A percentile compares a stretch with the other conserved stretches of the same genome.
Evolutionary conservation across 1,140 invertebrate species (phyloP).

Genomic region (Saccostrea echinata): DNA sequence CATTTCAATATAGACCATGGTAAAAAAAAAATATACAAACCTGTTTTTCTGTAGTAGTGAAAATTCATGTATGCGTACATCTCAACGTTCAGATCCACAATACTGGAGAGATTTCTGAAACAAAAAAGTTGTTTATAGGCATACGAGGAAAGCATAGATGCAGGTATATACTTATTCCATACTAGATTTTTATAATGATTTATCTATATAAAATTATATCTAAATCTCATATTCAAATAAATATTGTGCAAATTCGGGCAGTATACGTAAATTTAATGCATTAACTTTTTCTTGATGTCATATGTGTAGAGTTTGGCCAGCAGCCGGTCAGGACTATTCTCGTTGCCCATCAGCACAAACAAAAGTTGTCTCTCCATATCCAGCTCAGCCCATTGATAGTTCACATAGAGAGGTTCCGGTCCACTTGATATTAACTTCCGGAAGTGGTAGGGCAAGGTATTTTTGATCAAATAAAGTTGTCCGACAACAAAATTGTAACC

Average conservation of each 20-base stretch:
- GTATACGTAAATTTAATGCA: no score
- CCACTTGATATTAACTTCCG: conserved; percentile 17
- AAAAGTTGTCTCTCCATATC: conserved; percentile 26
- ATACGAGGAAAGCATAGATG: not conserved
- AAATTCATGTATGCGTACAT: conserved; percentile 10
- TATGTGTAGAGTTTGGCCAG: conserved; percentile 51
- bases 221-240: not conserved
- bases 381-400: conserved; percentile 56
- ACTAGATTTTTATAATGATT: no score
- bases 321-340: conserved; percentile 49
- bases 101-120: not conserved
- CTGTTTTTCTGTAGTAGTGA: conserved; percentile 28
- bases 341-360: conserved; percentile 59
- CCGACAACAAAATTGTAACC: conserved; percentile 40
- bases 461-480: not conserved
- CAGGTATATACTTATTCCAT: no score
- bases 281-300: conserved; percentile 9
- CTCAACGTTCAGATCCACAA: not conserved
- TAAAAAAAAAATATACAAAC: not conserved
- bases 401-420: conserved; percentile 54
- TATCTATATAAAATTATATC: not conserved
- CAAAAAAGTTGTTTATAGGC: not conserved
- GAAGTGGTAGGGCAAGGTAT: conserved; percentile 28
- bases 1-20: no score
- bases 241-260: no score